Evolutionary conservation across 1,140 invertebrate species (phyloP).

Genomic region (Leptinotarsa undecemlineata): DNA sequence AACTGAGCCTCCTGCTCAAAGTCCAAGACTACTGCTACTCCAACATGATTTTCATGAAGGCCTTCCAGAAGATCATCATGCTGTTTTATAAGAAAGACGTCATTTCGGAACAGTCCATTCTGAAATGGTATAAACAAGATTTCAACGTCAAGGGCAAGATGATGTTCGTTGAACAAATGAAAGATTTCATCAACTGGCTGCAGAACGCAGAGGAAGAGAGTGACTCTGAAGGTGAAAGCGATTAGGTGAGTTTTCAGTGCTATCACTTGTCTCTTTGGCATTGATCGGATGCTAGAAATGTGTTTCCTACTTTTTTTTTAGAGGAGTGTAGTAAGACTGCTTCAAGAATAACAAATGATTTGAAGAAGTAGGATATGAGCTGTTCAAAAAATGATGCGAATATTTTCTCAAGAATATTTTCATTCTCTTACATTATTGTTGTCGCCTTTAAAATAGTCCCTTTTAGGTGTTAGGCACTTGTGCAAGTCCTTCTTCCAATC

Average conservation of each 20-base stretch:
- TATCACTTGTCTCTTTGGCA: background rate
- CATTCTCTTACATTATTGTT: no score
- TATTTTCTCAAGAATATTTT: no score
- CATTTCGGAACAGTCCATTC: slow-evolving; percentile 87
- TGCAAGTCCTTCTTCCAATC: no score
- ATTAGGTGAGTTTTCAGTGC: slow-evolving; percentile 42
- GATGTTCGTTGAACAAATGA: slow-evolving; percentile 97
- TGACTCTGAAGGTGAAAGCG: slow-evolving; percentile 57
- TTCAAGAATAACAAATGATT: no score
- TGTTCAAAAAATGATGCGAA: no score
- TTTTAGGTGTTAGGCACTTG: no score
- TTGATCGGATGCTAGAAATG: background rate
- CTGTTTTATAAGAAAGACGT: slow-evolving; percentile 95
- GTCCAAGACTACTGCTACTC: slow-evolving; percentile 98
- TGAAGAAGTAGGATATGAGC: no score
- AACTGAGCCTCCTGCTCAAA: slow-evolving; percentile 85
- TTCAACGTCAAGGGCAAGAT: slow-evolving; percentile 94
- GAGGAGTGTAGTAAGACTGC: no score
- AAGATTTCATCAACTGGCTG: slow-evolving; percentile 95
- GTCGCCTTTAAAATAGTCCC: no score
- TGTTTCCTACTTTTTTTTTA: background rate
- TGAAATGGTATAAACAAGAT: slow-evolving; percentile 92
- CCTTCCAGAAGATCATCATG: slow-evolving; percentile 95
- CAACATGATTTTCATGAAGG: slow-evolving; percentile 98
- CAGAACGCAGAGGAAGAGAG: slow-evolving; percentile 92